Evolutionary conservation across 2,888 invertebrate genomes (phyloP), one percentile per base, ranked within the genome.

Genomic region (Tricholauxania praeusta): DNA sequence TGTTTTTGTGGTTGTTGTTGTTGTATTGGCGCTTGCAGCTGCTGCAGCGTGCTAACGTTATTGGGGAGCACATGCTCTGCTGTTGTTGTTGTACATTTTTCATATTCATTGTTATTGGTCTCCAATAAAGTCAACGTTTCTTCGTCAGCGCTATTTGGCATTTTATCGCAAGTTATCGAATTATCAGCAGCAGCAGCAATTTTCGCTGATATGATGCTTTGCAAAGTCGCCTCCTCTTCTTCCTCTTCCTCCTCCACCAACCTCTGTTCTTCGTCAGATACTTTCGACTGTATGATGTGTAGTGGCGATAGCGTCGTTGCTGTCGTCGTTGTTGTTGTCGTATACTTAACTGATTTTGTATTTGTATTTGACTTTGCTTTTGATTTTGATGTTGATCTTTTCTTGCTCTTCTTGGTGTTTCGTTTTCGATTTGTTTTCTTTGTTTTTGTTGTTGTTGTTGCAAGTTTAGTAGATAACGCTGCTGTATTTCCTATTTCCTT

Each of bases 51-150:
- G 59, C 12, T n/a, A 48, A 39, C 66, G 7, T 52, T 53, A n/a
- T 14, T 52, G 19, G 65, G 15, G 12, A 14, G 28, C 32, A 15
- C 3, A 32, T 22, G 22, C 28, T 67, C 15, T 74, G 78, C 55
- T 78, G 77, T 74, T 72, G 71, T 74, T 55, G 75, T 57, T 75
- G 75, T 80, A 32, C 15, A 73, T 53, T 78, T 67, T 59, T 78
- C 79, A 75, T 81, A 82, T 72, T 82, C 82, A 77, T 82, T 84
- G 70, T 83, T 82, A 63, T 84, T 84, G 28, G 79, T 81, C 74
- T 83, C 83, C 5, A 67, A 15, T 19, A 55, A 28, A 14, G 19
- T 10, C 55, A 22, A 17, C 8, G 12, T 32, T 62, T 17, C 8
- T n/a, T 14, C 17, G 17, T 39, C 19, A 8, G 39, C 10, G 39